Conservation (phyloP, 2,797 vertebrate species). For the Telmatherina bonti region DNA sequence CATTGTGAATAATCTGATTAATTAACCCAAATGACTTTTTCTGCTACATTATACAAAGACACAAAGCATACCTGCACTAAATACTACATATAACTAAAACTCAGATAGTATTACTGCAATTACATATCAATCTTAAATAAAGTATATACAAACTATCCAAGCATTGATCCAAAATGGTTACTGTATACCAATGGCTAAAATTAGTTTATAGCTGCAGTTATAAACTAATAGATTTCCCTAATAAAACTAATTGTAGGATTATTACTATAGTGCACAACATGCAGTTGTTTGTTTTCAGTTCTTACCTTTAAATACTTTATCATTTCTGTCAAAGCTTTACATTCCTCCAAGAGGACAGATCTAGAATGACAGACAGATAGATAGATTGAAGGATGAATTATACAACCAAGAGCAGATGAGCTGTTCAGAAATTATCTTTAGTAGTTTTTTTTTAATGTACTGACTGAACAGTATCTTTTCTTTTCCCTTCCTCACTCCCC, state of each 20-base stretch:
- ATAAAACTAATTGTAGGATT: not conserved
- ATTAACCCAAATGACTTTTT: not conserved
- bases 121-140: too few species aligned
- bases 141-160: not conserved
- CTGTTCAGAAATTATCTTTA: slow-evolving; percentile 37
- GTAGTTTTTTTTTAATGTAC: slow-evolving; percentile 31
- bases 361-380: slow-evolving; percentile 65
- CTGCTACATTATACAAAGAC: not conserved
- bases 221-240: too few species aligned
- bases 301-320: slow-evolving; percentile 86
- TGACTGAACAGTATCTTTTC: slow-evolving; percentile 39
- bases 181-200: not conserved
- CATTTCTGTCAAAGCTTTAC: slow-evolving; percentile 75
- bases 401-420: not conserved
- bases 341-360: slow-evolving; percentile 83
- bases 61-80: not conserved
- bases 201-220: not conserved
- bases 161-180: not conserved
- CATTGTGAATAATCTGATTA: not conserved
- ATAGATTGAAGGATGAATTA: not conserved
- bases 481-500: slow-evolving; percentile 5
- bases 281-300: slow-evolving; percentile 4
- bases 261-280: not conserved
- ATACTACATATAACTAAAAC: not conserved
- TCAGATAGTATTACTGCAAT: not conserved